A percentile compares a stretch with the other conserved stretches of the same genome.
phyloP scores from a whole-genome alignment of 1,140 invertebrate genomes.

The Venturia canescens region DNA sequence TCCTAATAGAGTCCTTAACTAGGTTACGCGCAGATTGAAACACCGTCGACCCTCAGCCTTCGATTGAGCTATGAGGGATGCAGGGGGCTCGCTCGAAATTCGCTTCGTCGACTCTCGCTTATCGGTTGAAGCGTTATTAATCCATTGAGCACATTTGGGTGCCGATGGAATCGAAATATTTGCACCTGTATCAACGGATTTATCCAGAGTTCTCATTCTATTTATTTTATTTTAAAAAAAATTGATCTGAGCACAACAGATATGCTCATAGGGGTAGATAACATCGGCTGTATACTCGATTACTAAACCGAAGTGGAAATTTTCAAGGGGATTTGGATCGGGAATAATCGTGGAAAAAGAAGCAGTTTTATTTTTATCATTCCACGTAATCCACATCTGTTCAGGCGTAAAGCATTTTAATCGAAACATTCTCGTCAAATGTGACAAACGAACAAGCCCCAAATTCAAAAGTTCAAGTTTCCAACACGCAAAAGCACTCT shows the following conservation, averaged over 20 bases:
- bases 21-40: slow-evolving; percentile 62
- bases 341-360: neutral
- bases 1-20: slow-evolving; percentile 66
- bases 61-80: slow-evolving; percentile 5
- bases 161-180: slow-evolving; percentile 32
- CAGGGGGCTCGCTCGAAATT: slow-evolving; percentile 22
- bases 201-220: neutral
- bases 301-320: neutral
- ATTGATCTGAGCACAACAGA: slow-evolving; percentile 26
- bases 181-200: slow-evolving; percentile 17
- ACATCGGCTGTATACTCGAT: neutral
- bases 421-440: slow-evolving; percentile 19
- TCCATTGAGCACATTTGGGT: slow-evolving; percentile 26
- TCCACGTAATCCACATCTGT: neutral
- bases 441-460: neutral
- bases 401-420: neutral
- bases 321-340: neutral
- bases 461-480: neutral
- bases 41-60: slow-evolving; percentile 48
- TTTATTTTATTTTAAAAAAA: neutral
- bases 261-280: slow-evolving; percentile 19
- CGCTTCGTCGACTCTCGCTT: slow-evolving; percentile 21
- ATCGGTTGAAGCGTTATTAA: slow-evolving; percentile 29
- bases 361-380: neutral
- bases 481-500: slow-evolving; percentile 24